Percentiles rank a stretch among this genome's conserved stretches.
phyloP scores from a whole-genome alignment of 2,113 vertebrate species.

The Labeo catla region DNA sequence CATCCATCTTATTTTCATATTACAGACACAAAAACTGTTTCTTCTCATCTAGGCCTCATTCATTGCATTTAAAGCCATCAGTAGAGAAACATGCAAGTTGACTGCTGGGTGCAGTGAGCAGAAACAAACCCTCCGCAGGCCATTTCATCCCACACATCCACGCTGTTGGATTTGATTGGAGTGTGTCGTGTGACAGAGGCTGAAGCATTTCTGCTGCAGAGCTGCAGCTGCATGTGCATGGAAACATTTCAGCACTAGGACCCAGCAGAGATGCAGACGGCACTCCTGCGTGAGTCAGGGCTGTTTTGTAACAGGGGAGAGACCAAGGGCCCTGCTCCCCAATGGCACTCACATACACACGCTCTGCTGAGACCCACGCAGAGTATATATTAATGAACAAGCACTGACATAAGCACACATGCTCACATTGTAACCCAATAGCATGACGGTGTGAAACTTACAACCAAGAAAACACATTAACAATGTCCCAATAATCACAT shows the following conservation, averaged over 20 bases:
- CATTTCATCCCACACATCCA: conserved; percentile 48
- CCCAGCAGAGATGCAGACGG: conserved; percentile 54
- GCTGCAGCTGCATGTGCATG: conserved; percentile 23
- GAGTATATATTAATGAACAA: conserved; percentile 2
- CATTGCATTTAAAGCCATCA: conserved; percentile 2
- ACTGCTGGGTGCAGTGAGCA: conserved; percentile 43
- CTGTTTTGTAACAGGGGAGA: conserved; percentile 67
- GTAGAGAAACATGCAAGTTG: conserved; percentile 17
- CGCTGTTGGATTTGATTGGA: conserved; percentile 41
- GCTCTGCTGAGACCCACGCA: neutral
- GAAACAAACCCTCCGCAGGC: conserved; percentile 36
- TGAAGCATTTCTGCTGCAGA: conserved; percentile 35
- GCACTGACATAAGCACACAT: neutral
- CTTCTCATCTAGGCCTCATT: neutral
- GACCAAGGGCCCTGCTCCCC: conserved; percentile 53
- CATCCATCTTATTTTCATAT: neutral
- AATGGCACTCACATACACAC: conserved; percentile 43
- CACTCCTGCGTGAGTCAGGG: conserved; percentile 69
- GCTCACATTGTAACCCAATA: neutral
- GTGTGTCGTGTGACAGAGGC: conserved; percentile 45
- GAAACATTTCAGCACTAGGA: conserved; percentile 42
- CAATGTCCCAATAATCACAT: neutral
- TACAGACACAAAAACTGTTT: neutral
- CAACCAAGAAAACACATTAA: neutral
- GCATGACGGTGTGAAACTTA: neutral